Evolutionary conservation across 1,140 invertebrate species (phyloP).

Genomic region (Ceratina australensis): DNA sequence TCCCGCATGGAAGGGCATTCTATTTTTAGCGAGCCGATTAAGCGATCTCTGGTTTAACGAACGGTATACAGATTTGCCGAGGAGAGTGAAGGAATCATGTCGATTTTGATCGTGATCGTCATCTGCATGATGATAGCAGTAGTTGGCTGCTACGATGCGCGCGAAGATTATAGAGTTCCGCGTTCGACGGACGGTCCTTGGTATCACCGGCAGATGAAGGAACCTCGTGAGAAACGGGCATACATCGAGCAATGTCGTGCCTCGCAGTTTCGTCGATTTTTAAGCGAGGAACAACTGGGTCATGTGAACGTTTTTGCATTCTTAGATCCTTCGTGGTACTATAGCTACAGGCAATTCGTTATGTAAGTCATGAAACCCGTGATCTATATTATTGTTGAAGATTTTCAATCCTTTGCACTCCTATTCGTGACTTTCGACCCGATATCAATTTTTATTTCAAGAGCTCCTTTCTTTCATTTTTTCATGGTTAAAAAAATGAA

Average conservation of each 20-base stretch:
- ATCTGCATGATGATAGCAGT: background rate
- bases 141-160: background rate
- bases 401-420: too few species aligned
- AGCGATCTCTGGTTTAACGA: background rate
- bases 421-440: too few species aligned
- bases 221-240: constrained; percentile 24
- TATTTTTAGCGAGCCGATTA: constrained; percentile 19
- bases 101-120: constrained; percentile 3
- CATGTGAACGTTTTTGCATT: constrained; percentile 71
- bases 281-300: constrained; percentile 58
- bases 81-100: constrained; percentile 28
- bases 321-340: constrained; percentile 67
- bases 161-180: background rate
- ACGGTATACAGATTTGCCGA: background rate
- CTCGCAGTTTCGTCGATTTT: constrained; percentile 34
- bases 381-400: background rate
- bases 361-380: constrained; percentile 62
- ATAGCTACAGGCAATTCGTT: constrained; percentile 66
- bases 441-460: too few species aligned
- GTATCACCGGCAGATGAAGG: constrained; percentile 30
- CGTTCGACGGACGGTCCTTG: background rate
- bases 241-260: constrained; percentile 64
- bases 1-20: background rate
- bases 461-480: too few species aligned
- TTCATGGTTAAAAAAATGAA: too few species aligned